Conservation (phyloP, 2,797 vertebrate species). For the Vultur gryphus region DNA sequence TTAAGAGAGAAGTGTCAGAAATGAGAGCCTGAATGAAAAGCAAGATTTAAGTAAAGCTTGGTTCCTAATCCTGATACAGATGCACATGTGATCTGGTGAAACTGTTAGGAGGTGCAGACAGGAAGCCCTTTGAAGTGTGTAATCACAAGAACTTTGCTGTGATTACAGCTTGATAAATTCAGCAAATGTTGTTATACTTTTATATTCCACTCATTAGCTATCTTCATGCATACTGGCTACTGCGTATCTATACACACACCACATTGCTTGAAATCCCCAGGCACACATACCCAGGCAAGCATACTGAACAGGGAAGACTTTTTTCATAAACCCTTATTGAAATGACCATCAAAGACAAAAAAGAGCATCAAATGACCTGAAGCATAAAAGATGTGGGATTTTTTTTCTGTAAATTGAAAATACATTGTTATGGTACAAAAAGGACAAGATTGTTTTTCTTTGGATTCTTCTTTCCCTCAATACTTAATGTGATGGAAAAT, state of each 20-base stretch:
- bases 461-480: background rate
- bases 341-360: background rate
- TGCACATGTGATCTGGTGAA: background rate
- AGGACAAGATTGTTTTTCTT: background rate
- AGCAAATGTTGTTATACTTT: background rate
- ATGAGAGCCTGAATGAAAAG: background rate
- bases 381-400: background rate
- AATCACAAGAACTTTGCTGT: background rate
- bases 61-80: background rate
- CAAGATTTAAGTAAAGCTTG: background rate
- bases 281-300: background rate
- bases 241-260: fast-evolving
- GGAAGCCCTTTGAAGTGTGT: background rate
- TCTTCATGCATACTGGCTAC: background rate
- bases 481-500: background rate
- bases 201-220: background rate
- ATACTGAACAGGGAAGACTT: background rate
- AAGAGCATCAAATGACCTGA: background rate
- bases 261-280: background rate
- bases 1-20: background rate
- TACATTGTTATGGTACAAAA: background rate
- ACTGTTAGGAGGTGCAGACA: background rate
- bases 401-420: background rate
- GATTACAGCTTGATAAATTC: background rate
- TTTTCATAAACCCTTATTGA: background rate